These are phyloP conservation scores for Ladona fulva DNA, from an alignment of 1,140 invertebrate species.

Conservation along the genomic window DNA sequence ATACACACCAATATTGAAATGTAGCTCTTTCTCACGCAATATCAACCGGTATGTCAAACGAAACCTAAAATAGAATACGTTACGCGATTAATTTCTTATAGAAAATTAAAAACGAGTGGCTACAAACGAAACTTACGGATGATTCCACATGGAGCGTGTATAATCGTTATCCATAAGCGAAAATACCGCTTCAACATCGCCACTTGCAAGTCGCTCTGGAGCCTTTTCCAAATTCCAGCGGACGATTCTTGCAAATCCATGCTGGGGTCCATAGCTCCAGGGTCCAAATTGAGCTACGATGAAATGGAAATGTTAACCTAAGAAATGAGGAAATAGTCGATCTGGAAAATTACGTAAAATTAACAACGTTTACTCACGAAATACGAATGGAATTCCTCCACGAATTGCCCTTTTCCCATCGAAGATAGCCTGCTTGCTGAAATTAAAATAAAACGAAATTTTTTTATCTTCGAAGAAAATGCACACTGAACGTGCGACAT, in stretches of 20 bases:
- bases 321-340: not conserved
- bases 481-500: too few species aligned
- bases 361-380: conserved; percentile 69
- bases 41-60: conserved; percentile 79
- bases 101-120: not conserved
- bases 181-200: conserved; percentile 85
- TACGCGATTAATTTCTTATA: conserved; percentile 13
- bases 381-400: conserved; percentile 91
- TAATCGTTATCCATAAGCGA: conserved; percentile 86
- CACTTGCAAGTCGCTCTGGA: conserved; percentile 73
- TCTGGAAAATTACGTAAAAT: not conserved
- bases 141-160: conserved; percentile 89
- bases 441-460: conserved; percentile 40
- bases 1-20: conserved; percentile 85
- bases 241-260: conserved; percentile 86
- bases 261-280: conserved; percentile 86
- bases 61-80: conserved; percentile 45
- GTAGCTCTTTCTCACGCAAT: conserved; percentile 79
- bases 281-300: conserved; percentile 80
- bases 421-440: conserved; percentile 85
- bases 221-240: conserved; percentile 83
- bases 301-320: conserved; percentile 7
- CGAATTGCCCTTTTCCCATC: conserved; percentile 91
- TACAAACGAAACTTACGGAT: conserved; percentile 49
- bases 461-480: not conserved